Percentiles rank a stretch among this genome's conserved stretches.
These are phyloP conservation scores for Sarcoramphus papa DNA, from an alignment of 2,797 vertebrate genomes.

Conservation along the genomic window DNA sequence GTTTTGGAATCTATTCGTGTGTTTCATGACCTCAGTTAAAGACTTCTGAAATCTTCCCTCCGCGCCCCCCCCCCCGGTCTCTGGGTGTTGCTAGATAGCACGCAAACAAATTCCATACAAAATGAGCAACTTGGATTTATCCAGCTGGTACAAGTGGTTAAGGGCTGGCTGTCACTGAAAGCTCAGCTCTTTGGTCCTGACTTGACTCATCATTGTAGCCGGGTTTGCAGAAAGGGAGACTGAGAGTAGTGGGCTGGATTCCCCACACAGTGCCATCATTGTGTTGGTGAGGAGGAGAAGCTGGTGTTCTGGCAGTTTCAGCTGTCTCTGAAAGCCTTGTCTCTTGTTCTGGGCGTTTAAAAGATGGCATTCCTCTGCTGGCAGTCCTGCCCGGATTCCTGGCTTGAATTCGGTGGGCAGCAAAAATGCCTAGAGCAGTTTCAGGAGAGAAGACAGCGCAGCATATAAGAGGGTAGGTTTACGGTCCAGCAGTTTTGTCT, in stretches of 20 bases:
- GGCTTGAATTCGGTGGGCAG: conserved; percentile 39
- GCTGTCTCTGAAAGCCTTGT: conserved; percentile 69
- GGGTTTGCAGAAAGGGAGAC: conserved; percentile 1
- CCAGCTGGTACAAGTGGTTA: conserved; percentile 27
- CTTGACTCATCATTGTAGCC: background rate
- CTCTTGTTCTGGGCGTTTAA: conserved; percentile 72
- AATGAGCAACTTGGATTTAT: conserved; percentile 18
- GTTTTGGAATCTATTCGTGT: background rate
- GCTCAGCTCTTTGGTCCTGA: conserved; percentile 30
- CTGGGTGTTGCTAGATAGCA: background rate
- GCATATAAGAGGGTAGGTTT: background rate
- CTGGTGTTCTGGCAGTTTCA: conserved; percentile 68
- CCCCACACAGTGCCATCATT: conserved; percentile 70
- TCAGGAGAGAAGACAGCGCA: background rate
- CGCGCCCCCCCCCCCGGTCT: background rate
- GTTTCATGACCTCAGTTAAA: background rate
- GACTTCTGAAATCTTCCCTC: background rate
- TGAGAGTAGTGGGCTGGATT: conserved; percentile 4
- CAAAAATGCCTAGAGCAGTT: conserved; percentile 55
- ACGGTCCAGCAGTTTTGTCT: conserved; percentile 26
- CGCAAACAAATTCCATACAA: conserved; percentile 1
- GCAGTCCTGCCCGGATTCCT: conserved; percentile 40
- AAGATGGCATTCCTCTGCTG: conserved; percentile 71
- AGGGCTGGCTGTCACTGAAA: background rate
- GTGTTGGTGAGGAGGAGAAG: conserved; percentile 61